phyloP scores from a whole-genome alignment of 2,797 vertebrate genomes.

The Thunnus albacares region DNA sequence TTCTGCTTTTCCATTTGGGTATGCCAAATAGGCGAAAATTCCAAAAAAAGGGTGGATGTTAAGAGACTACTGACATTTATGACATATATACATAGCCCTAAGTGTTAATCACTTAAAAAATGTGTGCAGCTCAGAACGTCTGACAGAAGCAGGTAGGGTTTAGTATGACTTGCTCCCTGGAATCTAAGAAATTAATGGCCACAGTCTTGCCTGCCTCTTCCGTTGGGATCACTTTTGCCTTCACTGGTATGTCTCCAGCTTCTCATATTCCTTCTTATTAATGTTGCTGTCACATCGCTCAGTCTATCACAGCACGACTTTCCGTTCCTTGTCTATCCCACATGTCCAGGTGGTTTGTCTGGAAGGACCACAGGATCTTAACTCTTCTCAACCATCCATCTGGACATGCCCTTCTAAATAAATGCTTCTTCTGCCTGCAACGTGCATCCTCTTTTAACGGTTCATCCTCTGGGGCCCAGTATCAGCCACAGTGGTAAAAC shows the following conservation, averaged over 20 bases:
- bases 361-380: slow-evolving; percentile 14
- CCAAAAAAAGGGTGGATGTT: no score
- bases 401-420: not conserved
- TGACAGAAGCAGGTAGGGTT: slow-evolving; percentile 26
- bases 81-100: not conserved
- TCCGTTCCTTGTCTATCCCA: slow-evolving; percentile 4
- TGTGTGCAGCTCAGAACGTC: not conserved
- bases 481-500: not conserved
- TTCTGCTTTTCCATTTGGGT: no score
- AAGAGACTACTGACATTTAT: not conserved
- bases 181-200: slow-evolving; percentile 11
- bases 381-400: slow-evolving; percentile 5
- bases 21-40: no score
- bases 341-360: slow-evolving; percentile 14
- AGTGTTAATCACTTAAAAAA: slow-evolving; percentile 15
- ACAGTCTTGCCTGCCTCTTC: not conserved
- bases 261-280: slow-evolving; percentile 18
- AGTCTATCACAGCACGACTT: not conserved
- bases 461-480: not conserved
- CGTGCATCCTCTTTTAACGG: not conserved
- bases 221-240: not conserved
- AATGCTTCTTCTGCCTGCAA: not conserved
- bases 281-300: slow-evolving; percentile 17
- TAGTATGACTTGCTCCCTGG: slow-evolving; percentile 7
- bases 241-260: slow-evolving; percentile 5